A percentile compares a stretch with the other conserved stretches of the same genome.
Evolutionary conservation across 2,797 vertebrate species (phyloP).

Genomic region (Protonibea diacanthus): DNA sequence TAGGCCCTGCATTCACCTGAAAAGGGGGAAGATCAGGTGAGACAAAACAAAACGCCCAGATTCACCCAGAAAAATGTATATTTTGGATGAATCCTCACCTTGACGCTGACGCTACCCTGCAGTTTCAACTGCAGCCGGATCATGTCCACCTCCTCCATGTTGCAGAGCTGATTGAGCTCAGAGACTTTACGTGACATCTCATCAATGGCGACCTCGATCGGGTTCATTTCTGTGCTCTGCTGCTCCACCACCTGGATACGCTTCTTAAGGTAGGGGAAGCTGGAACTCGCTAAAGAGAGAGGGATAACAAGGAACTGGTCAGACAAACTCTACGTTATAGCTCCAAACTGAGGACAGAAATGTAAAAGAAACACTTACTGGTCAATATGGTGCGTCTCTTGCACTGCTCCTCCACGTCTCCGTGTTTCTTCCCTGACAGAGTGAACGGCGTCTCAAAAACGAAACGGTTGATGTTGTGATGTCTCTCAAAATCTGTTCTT

Average conservation of each 20-base stretch:
- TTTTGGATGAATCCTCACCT: conserved; percentile 81
- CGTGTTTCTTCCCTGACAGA: conserved; percentile 95
- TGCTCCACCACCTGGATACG: conserved; percentile 97
- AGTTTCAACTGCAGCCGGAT: conserved; percentile 98
- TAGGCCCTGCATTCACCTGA: conserved; percentile 97
- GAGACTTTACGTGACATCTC: conserved; percentile 98
- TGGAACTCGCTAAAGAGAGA: conserved; percentile 88
- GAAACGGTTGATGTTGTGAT: conserved; percentile 97
- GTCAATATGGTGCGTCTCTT: conserved; percentile 95
- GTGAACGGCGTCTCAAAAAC: conserved; percentile 99
- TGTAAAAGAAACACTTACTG: conserved; percentile 78
- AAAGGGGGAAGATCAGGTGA: conserved; percentile 7
- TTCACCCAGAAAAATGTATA: neutral
- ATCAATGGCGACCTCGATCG: conserved; percentile 97
- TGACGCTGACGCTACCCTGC: conserved; percentile 97
- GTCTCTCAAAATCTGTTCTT: conserved; percentile 95
- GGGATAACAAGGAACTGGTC: neutral
- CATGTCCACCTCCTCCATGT: conserved; percentile 98
- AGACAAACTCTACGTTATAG: neutral
- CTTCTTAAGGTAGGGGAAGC: conserved; percentile 98
- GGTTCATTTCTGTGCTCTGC: conserved; percentile 96
- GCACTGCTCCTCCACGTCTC: conserved; percentile 98
- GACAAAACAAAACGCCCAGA: conserved; percentile 1
- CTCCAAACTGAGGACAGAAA: neutral
- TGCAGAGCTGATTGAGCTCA: conserved; percentile 96